phyloP scores from a whole-genome alignment of 1,140 invertebrate species.

The Goniozus legneri region DNA sequence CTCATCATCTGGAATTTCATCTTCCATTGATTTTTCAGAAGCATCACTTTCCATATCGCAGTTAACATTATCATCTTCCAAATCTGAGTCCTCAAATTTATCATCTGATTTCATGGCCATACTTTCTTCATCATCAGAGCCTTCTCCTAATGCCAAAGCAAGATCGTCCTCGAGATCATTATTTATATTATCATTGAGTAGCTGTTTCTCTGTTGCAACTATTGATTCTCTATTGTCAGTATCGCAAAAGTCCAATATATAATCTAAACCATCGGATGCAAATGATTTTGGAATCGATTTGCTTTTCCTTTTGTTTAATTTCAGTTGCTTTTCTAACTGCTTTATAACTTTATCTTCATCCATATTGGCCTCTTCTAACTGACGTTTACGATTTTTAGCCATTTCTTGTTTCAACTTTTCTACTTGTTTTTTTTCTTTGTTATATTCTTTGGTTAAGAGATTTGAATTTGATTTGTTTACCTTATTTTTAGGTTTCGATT shows the following conservation, averaged over 20 bases:
- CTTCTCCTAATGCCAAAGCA: constrained; percentile 32
- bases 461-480: background rate
- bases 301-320: constrained; percentile 73
- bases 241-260: constrained; percentile 83
- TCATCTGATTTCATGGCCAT: constrained; percentile 14
- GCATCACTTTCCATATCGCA: constrained; percentile 15
- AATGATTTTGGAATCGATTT: constrained; percentile 78
- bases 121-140: constrained; percentile 29
- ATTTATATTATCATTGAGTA: constrained; percentile 58
- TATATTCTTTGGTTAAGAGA: constrained; percentile 7
- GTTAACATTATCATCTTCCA: constrained; percentile 15
- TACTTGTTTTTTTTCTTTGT: constrained; percentile 15
- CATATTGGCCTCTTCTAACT: constrained; percentile 67
- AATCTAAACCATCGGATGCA: constrained; percentile 78
- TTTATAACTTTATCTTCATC: constrained; percentile 78
- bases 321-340: constrained; percentile 79
- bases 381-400: constrained; percentile 39
- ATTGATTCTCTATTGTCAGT: constrained; percentile 64
- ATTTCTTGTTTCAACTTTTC: constrained; percentile 31
- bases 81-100: background rate
- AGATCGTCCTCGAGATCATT: constrained; percentile 68
- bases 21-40: constrained; percentile 6
- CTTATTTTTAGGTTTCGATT: constrained; percentile 20
- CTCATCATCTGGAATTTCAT: constrained; percentile 24
- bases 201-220: constrained; percentile 61